A percentile compares a stretch with the other conserved stretches of the same genome.
These are phyloP conservation scores for Taenioides sp. DNA, from an alignment of 2,797 vertebrate genomes.

Conservation along the genomic window DNA sequence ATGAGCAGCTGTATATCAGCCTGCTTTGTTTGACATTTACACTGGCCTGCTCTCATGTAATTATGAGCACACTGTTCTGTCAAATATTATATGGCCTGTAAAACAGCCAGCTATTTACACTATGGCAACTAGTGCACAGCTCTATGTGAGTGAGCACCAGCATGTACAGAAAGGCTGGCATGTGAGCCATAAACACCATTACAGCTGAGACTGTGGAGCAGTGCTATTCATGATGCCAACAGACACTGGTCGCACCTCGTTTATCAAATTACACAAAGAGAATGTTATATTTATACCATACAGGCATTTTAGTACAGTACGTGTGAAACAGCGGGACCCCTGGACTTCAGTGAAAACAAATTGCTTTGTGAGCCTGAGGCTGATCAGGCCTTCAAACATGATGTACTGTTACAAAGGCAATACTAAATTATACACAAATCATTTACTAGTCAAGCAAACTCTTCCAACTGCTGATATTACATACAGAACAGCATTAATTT, in stretches of 20 bases:
- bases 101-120: slow-evolving; percentile 66
- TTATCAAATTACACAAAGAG: slow-evolving; percentile 19
- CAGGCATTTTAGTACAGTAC: neutral
- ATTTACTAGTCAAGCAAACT: neutral
- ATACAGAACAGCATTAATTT: neutral
- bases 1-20: slow-evolving; percentile 72
- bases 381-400: neutral
- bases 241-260: slow-evolving; percentile 35
- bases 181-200: slow-evolving; percentile 46
- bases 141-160: slow-evolving; percentile 28
- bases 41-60: slow-evolving; percentile 61
- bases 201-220: slow-evolving; percentile 4
- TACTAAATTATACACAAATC: neutral
- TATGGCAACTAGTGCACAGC: slow-evolving; percentile 45
- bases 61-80: slow-evolving; percentile 73
- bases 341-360: neutral
- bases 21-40: slow-evolving; percentile 78
- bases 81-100: slow-evolving; percentile 75
- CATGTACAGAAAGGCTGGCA: slow-evolving; percentile 30
- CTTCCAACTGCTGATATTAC: neutral
- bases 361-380: neutral
- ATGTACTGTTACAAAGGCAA: neutral
- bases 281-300: neutral
- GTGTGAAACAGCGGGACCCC: neutral
- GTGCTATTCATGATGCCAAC: slow-evolving; percentile 34